Evolutionary conservation across 1,140 invertebrate species (phyloP).

Genomic region (Harlomillsia oculata): DNA sequence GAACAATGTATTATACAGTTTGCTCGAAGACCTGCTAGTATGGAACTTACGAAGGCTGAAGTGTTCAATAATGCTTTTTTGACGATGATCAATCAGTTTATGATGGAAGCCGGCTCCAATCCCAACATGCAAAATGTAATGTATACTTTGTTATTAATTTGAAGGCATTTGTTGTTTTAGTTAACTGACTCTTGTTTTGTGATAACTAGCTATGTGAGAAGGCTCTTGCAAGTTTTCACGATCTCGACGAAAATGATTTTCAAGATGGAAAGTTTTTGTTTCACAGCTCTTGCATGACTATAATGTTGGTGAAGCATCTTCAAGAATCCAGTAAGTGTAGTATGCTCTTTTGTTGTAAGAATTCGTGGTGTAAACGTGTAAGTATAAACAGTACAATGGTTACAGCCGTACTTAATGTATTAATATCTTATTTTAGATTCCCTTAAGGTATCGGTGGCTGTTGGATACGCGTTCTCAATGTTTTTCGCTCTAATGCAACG

Average conservation of each 20-base stretch:
- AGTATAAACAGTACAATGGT: too few relatives aligned
- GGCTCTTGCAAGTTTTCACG: conserved; percentile 21
- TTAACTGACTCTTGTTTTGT: background rate
- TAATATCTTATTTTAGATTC: conserved; percentile 24
- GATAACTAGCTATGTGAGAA: conserved; percentile 20
- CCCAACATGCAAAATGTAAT: too few relatives aligned
- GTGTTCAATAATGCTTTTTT: conserved; percentile 18
- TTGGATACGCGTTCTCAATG: conserved; percentile 29
- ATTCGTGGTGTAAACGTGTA: too few relatives aligned
- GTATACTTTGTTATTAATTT: too few relatives aligned
- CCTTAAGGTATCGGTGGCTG: conserved; percentile 23
- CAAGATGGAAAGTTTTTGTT: conserved; percentile 28
- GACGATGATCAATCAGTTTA: conserved; percentile 10
- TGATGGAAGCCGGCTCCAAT: too few relatives aligned
- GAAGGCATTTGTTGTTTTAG: background rate
- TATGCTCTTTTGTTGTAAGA: background rate
- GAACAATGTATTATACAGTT: conserved; percentile 22
- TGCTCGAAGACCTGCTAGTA: conserved; percentile 16
- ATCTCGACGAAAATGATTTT: conserved; percentile 26
- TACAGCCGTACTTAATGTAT: background rate
- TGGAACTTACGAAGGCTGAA: conserved; percentile 20
- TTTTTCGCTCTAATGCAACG: too few relatives aligned
- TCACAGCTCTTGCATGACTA: conserved; percentile 17
- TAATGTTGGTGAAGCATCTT: conserved; percentile 29
- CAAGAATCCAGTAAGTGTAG: conserved; percentile 18